Base-by-base conservation (phyloP, 2,888 invertebrate genomes). In the Thymelicus sylvestris region DNA sequence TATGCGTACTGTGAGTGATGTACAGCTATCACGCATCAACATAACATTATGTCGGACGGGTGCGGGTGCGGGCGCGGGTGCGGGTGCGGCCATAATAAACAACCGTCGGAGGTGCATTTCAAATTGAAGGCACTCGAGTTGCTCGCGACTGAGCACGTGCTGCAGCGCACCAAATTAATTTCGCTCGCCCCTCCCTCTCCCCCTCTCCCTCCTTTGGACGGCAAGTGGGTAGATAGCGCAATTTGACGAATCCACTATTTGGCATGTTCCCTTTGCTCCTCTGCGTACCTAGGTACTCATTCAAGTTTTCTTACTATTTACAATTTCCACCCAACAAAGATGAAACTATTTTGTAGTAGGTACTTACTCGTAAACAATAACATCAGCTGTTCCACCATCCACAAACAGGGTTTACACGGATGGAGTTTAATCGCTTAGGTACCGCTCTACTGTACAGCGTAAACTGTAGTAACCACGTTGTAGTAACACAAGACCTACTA, bases 241-340 rank as follows among this genome's bases (percentile, higher is more conserved):
- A 73, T 73, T 73, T 73, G 71, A 71, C 73, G 71, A 73, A 71
- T 71, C 66, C 44, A 55, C 68, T 44, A 61, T 48, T 31, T 39
- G 13, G 6, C 7, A 39, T 61, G 52, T 50, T 72, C 72, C 69
- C 15, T 52, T 69, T 69, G 44, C 41, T 7, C 1, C 60, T 38
- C 6, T 2, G 8, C 24, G 24, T 50, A 10, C 19, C 19, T 19
- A n/a, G n/a, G n/a, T n/a, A 0, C 19, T 19, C 19, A 19, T 19
- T 19, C 19, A 48, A 44, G 31, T 31, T 5, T 31, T 31, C 3
- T 31, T 31, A 5, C 5, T 41, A 41, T 6, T 6, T 41, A 41
- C 7, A 41, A 2, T 31, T 5, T 31, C 31, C 31, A 31, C 31
- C 31, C 31, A 31, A 31, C 19, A 19, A 19, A 19, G 19, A 19